Evolutionary conservation across 2,113 vertebrate genomes (phyloP), one percentile per base, ranked within the genome.

Genomic region (Apodemus speciosus): DNA sequence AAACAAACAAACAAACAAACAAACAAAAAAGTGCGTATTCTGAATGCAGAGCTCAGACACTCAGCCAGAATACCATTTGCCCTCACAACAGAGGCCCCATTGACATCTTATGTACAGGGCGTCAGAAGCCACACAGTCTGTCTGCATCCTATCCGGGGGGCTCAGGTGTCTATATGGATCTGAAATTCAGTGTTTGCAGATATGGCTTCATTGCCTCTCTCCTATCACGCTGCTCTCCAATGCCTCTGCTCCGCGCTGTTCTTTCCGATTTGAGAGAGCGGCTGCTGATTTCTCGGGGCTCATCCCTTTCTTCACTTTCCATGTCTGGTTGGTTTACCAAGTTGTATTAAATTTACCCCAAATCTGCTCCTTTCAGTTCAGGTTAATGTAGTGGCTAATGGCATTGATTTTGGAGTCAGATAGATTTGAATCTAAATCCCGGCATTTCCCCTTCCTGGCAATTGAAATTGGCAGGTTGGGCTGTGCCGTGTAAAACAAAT

Each of bases 311-410:
- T 92, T 79, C 51, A 51, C 40, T 85, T 83, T 40, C 53, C 21
- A 3, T 58, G 21, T 93, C 53, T 94, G 40, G 72, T 88, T 94
- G 76, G 32, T 77, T 92, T 94, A 69, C 62, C 40, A 89, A 53
- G 43, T 88, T 94, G n/a, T 87, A 53, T 88, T 91, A 92, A 69
- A 80, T 83, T 94, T 77, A 88, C 43, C 56, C 91, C 80, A 94
- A 51, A 85, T 62, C 68, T 2, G 66, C 18, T 46, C 20, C 56
- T 83, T 95, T 92, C 5, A 18, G 32, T 95, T 97, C 27, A 73
- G 77, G 21, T 95, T 93, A 75, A 56, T 85, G 35, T 88, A 79
- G 76, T 81, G 66, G 30, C 77, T 73, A 64, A 79, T 73, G 27
- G 46, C 93, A 90, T 69, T 92, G 88, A 93, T 95, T 95, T 71